Percentiles rank a stretch among this genome's conserved stretches.
phyloP scores from a whole-genome alignment of 2,888 invertebrate genomes.

The Drosophila infuscata region DNA sequence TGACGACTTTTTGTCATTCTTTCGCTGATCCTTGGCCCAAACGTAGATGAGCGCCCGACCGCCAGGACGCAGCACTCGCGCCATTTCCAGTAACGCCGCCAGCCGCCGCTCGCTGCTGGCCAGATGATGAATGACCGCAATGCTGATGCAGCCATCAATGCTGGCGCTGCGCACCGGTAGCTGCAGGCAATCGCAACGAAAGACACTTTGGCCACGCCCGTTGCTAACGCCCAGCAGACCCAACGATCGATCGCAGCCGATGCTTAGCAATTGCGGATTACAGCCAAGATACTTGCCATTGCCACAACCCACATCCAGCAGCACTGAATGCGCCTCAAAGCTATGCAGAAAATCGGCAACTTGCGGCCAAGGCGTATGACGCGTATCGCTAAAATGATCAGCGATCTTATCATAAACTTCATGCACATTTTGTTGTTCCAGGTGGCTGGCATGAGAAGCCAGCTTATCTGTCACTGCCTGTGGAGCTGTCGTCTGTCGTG shows the following conservation, averaged over 20 bases:
- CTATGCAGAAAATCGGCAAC: constrained; percentile 92
- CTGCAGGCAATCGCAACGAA: constrained; percentile 91
- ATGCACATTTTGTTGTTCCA: constrained; percentile 93
- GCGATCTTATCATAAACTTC: constrained; percentile 97
- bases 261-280: constrained; percentile 85
- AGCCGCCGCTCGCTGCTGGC: constrained; percentile 92
- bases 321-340: constrained; percentile 89
- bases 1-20: constrained; percentile 88
- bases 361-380: constrained; percentile 97
- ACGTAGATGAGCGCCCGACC: constrained; percentile 96
- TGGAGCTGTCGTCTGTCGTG: constrained; percentile 67
- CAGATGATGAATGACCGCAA: constrained; percentile 98
- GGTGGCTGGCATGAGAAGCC: constrained; percentile 86
- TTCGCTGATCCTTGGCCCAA: constrained; percentile 96
- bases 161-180: constrained; percentile 89
- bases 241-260: constrained; percentile 93
- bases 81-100: constrained; percentile 91
- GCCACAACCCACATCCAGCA: constrained; percentile 98
- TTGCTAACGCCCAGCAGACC: constrained; percentile 89
- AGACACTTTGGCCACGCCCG: constrained; percentile 88
- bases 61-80: constrained; percentile 89
- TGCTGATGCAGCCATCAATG: constrained; percentile 94
- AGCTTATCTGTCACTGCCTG: constrained; percentile 63
- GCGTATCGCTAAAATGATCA: constrained; percentile 96
- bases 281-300: constrained; percentile 96